Conservation (phyloP, 1,140 invertebrate species). For the Epicauta chinensis region DNA sequence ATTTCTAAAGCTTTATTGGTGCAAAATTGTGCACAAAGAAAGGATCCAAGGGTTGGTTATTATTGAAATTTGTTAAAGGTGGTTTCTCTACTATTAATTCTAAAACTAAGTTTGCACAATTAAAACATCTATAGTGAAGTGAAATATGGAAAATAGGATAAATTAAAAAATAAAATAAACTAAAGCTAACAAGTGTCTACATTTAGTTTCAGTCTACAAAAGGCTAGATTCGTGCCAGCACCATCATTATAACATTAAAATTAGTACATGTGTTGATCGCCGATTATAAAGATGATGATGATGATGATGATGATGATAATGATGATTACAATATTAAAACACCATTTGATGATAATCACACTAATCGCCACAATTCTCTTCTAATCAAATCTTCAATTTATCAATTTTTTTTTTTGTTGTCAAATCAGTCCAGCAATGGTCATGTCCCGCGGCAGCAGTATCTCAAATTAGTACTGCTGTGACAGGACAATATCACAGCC, state of each 20-base stretch:
- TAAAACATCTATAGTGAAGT: conserved; percentile 1
- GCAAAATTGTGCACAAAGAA: conserved; percentile 7
- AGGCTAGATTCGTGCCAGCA: conserved; percentile 2
- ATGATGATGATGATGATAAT: too few relatives aligned
- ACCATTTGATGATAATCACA: background rate
- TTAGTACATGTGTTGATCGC: too few relatives aligned
- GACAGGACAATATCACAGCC: conserved; percentile 88
- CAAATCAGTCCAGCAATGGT: conserved; percentile 47
- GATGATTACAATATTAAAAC: background rate
- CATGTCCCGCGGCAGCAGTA: conserved; percentile 88
- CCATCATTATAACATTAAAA: background rate
- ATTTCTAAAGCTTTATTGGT: background rate
- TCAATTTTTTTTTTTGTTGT: background rate
- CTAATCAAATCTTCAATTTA: background rate
- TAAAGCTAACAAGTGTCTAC: conserved; percentile 15
- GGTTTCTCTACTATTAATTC: conserved; percentile 2
- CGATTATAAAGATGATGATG: background rate
- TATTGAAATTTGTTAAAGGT: too few relatives aligned
- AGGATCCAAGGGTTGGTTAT: conserved; percentile 1
- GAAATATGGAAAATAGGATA: background rate
- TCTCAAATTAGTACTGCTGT: conserved; percentile 75
- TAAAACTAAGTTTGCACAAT: conserved; percentile 5
- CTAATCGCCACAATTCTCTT: background rate
- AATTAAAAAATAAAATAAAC: background rate
- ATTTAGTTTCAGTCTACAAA: conserved; percentile 2